Percentiles rank a stretch among this genome's conserved stretches.
Conservation (phyloP, 2,113 vertebrate species). For the Stigmatopora argus region DNA sequence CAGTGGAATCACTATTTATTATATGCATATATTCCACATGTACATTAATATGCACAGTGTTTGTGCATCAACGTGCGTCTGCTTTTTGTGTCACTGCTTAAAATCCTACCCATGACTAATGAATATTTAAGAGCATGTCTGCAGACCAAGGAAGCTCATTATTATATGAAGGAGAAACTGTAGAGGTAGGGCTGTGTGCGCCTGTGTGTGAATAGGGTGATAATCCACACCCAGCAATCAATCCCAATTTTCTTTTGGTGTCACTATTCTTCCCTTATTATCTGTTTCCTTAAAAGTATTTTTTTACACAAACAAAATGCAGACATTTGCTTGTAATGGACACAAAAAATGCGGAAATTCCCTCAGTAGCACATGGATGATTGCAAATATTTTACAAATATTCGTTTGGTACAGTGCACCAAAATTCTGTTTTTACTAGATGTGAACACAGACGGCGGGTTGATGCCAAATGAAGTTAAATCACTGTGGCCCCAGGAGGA, state of each 20-base stretch:
- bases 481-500: conserved; percentile 47
- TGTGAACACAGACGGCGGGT: conserved; percentile 56
- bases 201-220: conserved; percentile 19
- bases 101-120: conserved; percentile 61
- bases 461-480: conserved; percentile 51
- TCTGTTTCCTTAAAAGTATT: conserved; percentile 32
- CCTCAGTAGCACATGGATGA: conserved; percentile 1
- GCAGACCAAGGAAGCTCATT: conserved; percentile 59
- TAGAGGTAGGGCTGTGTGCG: conserved; percentile 20
- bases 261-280: conserved; percentile 36
- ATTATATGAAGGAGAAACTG: conserved; percentile 57
- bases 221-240: conserved; percentile 57
- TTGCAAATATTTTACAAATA: conserved; percentile 12
- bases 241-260: conserved; percentile 52
- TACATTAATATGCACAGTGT: conserved; percentile 58
- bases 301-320: conserved; percentile 28
- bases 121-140: conserved; percentile 67
- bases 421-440: background rate
- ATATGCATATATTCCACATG: conserved; percentile 53
- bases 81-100: conserved; percentile 51
- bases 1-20: conserved; percentile 36
- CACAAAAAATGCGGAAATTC: background rate
- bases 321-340: too few species aligned
- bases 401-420: conserved; percentile 20
- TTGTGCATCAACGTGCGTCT: conserved; percentile 47